Base-by-base conservation (phyloP, 1,140 invertebrate species). In the Drosophila funebris region DNA sequence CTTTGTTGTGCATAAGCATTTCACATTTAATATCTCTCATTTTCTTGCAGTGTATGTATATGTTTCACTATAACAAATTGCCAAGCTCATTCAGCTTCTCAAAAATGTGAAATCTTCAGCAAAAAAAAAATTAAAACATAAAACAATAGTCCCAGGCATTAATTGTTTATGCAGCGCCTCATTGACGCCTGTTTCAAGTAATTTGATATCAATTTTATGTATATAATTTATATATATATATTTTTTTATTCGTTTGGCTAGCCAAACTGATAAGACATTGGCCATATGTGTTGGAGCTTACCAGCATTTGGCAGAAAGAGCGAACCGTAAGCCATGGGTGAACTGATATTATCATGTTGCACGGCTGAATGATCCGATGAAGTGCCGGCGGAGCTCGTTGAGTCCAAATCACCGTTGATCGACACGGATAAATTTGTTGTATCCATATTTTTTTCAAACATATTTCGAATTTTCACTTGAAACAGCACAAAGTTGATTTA, bases 401-500 rank as follows among this genome's bases (percentile, higher is more conserved):
- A 91, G 31, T 91, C 90, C 67, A 91, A 69, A 50, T 91, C 90
- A 5, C 90, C 90, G 54, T 73, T 69, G 2, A 91, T 80, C 13
- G 84, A 84, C 3, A 84, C 84, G 37, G 87, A 90, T 22, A 90
- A 64, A 69, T 75, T 90, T 11, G 80, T 78, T 36, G 66, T 78
- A 58, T 91, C 80, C 90, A 91, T 91, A 58, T 76, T 89, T 50
- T 88, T 91, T 4, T 85, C 87, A 75, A 91, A 91, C 90, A 91
- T 91, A 66, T 27, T 64, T 41, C 29, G 0, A 27, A 27, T 3
- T 16, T 14, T 24, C 36, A 43, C 0, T 50, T 29, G 9, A 14
- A 6, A 18, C 13, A 24, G 4, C 16, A 39, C 8, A 18, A 4
- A 29, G 4, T 44, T 13, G 18, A 31, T 14, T 22, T 20, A 53